A percentile compares a stretch with the other conserved stretches of the same genome.
These are phyloP conservation scores for Mormoops blainvillei DNA, from an alignment of 2,113 vertebrate genomes.

Conservation along the genomic window DNA sequence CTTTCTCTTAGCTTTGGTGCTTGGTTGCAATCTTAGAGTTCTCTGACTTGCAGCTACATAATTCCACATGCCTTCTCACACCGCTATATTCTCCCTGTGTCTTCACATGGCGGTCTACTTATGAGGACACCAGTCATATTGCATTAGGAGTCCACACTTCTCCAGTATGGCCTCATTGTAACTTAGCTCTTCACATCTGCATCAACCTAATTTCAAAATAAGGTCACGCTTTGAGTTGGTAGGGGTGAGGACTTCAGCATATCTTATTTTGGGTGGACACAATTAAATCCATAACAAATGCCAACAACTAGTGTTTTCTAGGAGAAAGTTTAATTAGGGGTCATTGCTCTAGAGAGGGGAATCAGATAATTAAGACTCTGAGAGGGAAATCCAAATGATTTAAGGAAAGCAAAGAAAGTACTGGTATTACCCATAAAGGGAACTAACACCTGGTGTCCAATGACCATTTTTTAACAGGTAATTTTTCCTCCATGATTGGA, in stretches of 20 bases:
- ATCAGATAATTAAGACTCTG: neutral
- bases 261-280: neutral
- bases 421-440: neutral
- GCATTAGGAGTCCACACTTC: neutral
- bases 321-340: neutral
- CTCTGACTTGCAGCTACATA: neutral
- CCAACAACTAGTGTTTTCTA: neutral
- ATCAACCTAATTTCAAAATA: neutral
- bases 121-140: neutral
- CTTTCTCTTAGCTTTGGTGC: neutral
- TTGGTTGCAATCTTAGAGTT: neutral
- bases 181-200: neutral
- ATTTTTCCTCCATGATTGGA: neutral
- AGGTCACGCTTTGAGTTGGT: neutral
- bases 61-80: neutral
- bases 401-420: neutral
- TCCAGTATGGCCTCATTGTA: neutral
- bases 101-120: neutral
- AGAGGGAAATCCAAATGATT: neutral
- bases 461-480: neutral
- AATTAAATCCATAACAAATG: neutral
- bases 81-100: neutral
- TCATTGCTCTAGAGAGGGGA: neutral
- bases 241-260: neutral
- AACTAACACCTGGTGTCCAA: neutral